phyloP scores from a whole-genome alignment of 2,113 vertebrate genomes.

The Clarias magur region DNA sequence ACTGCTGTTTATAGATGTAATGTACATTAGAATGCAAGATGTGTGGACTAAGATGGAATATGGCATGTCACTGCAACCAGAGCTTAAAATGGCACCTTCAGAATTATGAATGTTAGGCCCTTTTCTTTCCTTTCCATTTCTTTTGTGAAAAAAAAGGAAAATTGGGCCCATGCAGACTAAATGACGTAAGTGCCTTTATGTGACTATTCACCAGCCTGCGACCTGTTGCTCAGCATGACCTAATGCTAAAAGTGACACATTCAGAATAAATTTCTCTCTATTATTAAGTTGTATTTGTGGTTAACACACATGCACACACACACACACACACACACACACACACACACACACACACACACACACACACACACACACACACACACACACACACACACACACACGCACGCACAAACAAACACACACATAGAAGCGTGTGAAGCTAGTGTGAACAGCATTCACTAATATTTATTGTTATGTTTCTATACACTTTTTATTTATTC shows the following conservation, averaged over 20 bases:
- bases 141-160: not conserved
- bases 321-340: not conserved
- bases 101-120: not conserved
- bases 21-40: slow-evolving; percentile 17
- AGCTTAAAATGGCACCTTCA: not conserved
- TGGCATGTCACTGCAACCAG: not conserved
- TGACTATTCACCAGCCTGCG: slow-evolving; percentile 34
- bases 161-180: not conserved
- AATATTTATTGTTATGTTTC: not conserved
- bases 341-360: slow-evolving; percentile 33
- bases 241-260: slow-evolving; percentile 24
- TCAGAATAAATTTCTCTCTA: slow-evolving; percentile 42
- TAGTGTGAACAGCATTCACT: not conserved
- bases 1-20: slow-evolving; percentile 30
- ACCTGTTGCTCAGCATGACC: slow-evolving; percentile 38
- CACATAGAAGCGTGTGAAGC: not conserved
- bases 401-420: slow-evolving; percentile 11
- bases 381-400: slow-evolving; percentile 29
- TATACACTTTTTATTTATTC: not conserved
- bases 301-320: not conserved
- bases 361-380: not conserved
- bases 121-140: not conserved
- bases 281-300: slow-evolving; percentile 58
- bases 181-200: slow-evolving; percentile 6
- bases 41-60: not conserved